Evolutionary conservation across 2,113 vertebrate genomes (phyloP).

Genomic region (Misgurnus mizolepis): DNA sequence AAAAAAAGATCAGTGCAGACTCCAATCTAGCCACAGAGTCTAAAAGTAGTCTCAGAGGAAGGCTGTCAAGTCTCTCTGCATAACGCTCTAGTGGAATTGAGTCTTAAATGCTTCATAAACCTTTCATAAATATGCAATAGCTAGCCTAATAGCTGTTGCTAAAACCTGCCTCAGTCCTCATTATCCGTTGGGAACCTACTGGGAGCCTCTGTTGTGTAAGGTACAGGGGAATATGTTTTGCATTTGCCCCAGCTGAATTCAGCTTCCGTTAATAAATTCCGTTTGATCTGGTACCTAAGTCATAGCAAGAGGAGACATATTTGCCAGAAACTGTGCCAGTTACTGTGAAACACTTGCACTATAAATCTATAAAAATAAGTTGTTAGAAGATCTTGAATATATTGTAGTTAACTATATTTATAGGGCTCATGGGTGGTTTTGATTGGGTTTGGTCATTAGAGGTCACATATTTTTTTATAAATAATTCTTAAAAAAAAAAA

Average conservation of each 20-base stretch:
- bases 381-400: background rate
- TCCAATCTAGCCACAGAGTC: constrained; percentile 64
- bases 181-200: constrained; percentile 61
- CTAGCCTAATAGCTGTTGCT: constrained; percentile 65
- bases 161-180: constrained; percentile 65
- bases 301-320: constrained; percentile 51
- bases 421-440: background rate
- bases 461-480: no score
- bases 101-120: constrained; percentile 73
- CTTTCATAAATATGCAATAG: constrained; percentile 74
- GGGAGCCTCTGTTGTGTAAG: constrained; percentile 64
- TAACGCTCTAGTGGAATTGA: constrained; percentile 70
- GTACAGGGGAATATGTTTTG: constrained; percentile 60
- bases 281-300: constrained; percentile 54
- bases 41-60: constrained; percentile 73
- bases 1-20: constrained; percentile 48
- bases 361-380: constrained; percentile 27
- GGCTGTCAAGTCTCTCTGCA: constrained; percentile 70
- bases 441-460: no score
- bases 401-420: background rate
- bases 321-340: constrained; percentile 42
- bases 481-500: no score
- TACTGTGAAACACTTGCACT: constrained; percentile 42
- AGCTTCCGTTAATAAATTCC: constrained; percentile 47
- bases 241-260: constrained; percentile 57